Conservation (phyloP, 2,888 invertebrate species). For the Aphodius sticticus region DNA sequence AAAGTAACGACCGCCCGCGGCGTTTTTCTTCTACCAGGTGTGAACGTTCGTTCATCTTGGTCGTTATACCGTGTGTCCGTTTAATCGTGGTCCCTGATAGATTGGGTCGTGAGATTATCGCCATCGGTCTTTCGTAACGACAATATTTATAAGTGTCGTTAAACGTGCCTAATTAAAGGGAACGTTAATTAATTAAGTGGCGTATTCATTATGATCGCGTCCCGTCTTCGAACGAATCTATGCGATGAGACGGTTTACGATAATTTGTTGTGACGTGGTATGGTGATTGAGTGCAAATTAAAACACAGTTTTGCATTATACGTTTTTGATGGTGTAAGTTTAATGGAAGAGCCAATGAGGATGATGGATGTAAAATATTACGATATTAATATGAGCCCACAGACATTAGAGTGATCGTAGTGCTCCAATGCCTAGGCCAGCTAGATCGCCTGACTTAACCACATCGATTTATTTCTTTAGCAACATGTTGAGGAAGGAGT, state of each 20-base stretch:
- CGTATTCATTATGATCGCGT: background rate
- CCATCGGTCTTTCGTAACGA: constrained; percentile 19
- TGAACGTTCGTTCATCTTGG: background rate
- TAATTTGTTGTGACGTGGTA: background rate
- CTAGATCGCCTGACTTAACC: too few species aligned
- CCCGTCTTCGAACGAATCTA: background rate
- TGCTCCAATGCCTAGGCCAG: too few species aligned
- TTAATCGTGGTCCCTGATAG: background rate
- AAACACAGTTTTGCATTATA: too few species aligned
- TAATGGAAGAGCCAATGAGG: too few species aligned
- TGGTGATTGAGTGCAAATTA: background rate
- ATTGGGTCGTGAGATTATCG: constrained; percentile 23
- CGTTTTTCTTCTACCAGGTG: constrained; percentile 11
- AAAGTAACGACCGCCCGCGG: constrained; percentile 20
- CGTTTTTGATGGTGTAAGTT: too few species aligned
- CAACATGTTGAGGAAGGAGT: too few species aligned
- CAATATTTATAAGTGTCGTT: constrained; percentile 9
- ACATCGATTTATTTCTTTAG: too few species aligned
- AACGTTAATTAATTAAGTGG: background rate
- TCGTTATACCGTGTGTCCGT: background rate
- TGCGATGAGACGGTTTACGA: background rate
- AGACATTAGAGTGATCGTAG: too few species aligned
- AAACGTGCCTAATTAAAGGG: background rate
- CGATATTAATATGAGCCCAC: too few species aligned
- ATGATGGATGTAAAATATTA: too few species aligned